These are phyloP conservation scores for Macrosiphum euphorbiae DNA, from an alignment of 2,888 invertebrate species.

Conservation along the genomic window DNA sequence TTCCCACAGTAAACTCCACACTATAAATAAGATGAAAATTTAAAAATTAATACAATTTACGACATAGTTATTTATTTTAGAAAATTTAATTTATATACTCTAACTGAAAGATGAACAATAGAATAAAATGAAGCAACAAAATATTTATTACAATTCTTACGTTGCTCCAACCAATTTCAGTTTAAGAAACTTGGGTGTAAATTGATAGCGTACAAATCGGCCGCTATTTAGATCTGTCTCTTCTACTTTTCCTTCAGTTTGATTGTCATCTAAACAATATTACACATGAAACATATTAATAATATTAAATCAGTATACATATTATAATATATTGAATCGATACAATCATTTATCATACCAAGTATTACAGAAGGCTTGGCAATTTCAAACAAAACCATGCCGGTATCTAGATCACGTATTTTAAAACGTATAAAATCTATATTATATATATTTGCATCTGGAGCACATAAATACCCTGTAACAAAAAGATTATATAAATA, in stretches of 20 bases:
- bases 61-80: background rate
- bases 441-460: conserved; percentile 96
- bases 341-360: conserved; percentile 62
- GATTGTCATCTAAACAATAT: conserved; percentile 34
- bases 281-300: background rate
- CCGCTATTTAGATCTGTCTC: conserved; percentile 87
- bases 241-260: conserved; percentile 64
- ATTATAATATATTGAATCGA: background rate
- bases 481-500: conserved; percentile 66
- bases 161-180: conserved; percentile 97
- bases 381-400: conserved; percentile 93
- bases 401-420: conserved; percentile 91
- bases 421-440: conserved; percentile 98
- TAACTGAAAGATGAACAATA: background rate
- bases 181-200: conserved; percentile 97
- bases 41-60: background rate
- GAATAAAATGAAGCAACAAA: conserved; percentile 20
- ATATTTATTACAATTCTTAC: conserved; percentile 75
- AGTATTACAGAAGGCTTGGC: conserved; percentile 78
- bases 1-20: conserved; percentile 96
- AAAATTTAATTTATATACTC: background rate
- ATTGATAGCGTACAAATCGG: conserved; percentile 98
- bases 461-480: conserved; percentile 88
- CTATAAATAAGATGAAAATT: conserved; percentile 72
- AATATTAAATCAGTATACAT: background rate